Base-by-base conservation (phyloP, 1,140 invertebrate genomes). In the Nixonia krombeini region DNA sequence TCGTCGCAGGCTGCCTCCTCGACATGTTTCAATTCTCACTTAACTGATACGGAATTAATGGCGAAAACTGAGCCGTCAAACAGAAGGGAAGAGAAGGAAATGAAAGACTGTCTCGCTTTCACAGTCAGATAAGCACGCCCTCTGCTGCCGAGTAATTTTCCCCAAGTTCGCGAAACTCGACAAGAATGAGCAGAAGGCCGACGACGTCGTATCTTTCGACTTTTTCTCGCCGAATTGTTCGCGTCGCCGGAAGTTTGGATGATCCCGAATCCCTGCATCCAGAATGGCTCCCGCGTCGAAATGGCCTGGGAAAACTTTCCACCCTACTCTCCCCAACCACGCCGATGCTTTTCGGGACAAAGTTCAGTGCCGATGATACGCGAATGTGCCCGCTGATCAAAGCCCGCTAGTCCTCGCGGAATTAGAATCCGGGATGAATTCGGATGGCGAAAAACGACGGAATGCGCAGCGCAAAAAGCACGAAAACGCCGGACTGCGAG, bases 121-220 rank as follows among this genome's bases (percentile, higher is more conserved):
- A 73, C 65, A 66, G 68, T 72, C 70, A 70, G 65, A 66, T 64
- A 72, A 65, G 62, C 59, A 66, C 59, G 56, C 65, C 61, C 65
- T 58, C 61, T 62, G 62, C 52, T 65, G 42, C 63, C 41, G 65
- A 63, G 68, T 74, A 72, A 76, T 76, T 74, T 74, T 72, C 70
- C 57, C 70, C 9, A 70, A 76, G 66, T 76, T 72, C 57, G 57
- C 28, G 18, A 33, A 65, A 72, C 62, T 69, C 58, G 52, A 38
- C 38, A 68, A 67, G 59, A 68, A 62, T 61, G 70, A 72, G 66
- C 57, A 62, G 47, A 64, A 59, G 57, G 53, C 53, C 50, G 57
- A 42, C 50, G 57, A 42, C 56, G 62, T 50, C 70, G 61, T 56
- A 62, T 53, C 61, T n/a, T 58, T 44, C 61, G 52, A 58, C 61